Percentiles rank a stretch among this genome's conserved stretches.
Evolutionary conservation across 2,888 invertebrate genomes (phyloP).

Genomic region (Cerastoderma edule): DNA sequence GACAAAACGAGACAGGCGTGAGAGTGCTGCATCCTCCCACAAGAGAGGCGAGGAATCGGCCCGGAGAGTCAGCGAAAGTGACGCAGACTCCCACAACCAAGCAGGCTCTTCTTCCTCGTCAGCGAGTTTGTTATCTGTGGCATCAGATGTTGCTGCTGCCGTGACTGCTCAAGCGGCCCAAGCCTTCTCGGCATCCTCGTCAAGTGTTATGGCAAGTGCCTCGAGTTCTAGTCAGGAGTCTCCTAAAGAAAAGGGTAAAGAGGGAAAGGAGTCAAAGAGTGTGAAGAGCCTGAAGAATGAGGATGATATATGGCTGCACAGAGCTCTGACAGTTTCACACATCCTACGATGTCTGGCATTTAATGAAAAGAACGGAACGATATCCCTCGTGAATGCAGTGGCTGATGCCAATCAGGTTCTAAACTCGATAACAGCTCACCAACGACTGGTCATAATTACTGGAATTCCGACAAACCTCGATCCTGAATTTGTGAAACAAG

Average conservation of each 20-base stretch:
- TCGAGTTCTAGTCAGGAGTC: constrained; percentile 38
- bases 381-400: constrained; percentile 75
- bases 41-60: constrained; percentile 49
- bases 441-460: constrained; percentile 78
- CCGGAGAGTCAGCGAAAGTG: constrained; percentile 68
- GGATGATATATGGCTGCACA: constrained; percentile 81
- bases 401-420: constrained; percentile 76
- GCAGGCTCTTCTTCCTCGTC: constrained; percentile 54
- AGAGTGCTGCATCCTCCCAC: constrained; percentile 49
- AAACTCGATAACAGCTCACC: constrained; percentile 73
- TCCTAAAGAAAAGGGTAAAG: constrained; percentile 43
- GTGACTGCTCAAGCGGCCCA: constrained; percentile 49
- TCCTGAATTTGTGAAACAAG: constrained; percentile 67
- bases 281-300: constrained; percentile 65
- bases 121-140: constrained; percentile 44
- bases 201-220: constrained; percentile 37
- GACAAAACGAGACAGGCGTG: constrained; percentile 70
- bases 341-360: constrained; percentile 79
- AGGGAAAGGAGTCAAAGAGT: constrained; percentile 40
- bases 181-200: constrained; percentile 39
- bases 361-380: constrained; percentile 76
- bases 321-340: constrained; percentile 79
- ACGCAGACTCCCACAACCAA: constrained; percentile 34
- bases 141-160: constrained; percentile 39
- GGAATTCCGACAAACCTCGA: constrained; percentile 77